Base-by-base conservation (phyloP, 2,113 vertebrate genomes). In the Pelecanus crispus region DNA sequence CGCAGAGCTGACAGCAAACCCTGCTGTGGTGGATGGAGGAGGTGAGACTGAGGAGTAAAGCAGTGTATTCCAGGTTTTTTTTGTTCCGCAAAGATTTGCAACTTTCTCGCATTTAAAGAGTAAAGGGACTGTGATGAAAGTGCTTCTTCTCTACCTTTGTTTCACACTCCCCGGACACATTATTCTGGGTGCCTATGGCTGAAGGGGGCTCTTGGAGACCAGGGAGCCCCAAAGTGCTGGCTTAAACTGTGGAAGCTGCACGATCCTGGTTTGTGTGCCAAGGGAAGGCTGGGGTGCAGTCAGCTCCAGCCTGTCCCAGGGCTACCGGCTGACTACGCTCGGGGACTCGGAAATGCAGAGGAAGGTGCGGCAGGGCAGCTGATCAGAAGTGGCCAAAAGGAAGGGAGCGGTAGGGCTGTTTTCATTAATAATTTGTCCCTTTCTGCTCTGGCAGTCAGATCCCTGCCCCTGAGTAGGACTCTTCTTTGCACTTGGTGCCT, bases 91-190 rank as follows among this genome's bases (percentile, higher is more conserved):
- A 28, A 56, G 47, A 50, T 25, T 52, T 52, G 40, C n/a, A 47
- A 7, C 25, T 40, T 58, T 21, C 80, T 40, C 2, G 13, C 21
- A 24, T 44, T 42, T 49, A n/a, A 70, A 53, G 59, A n/a, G 34
- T 47, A 53, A 61, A 86, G 82, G 53, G 47, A 18, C 18, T 28
- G 45, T 36, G 31, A 17, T 49, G n/a, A 16, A 53, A 17, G n/a
- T 42, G 42, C 6, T 47, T 11, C 24, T 58, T 53, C 40, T 52
- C 29, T 55, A 9, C 49, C 56, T 24, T 49, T 44, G 63, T 32
- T 42, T 49, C 1, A 2, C 1, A 4, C 56, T 84, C 25, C 62
- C 53, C 2, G 2, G 47, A 61, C 17, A 14, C 17, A 0, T 50
- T 44, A 47, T 31, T 36, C 17, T 2, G 5, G 21, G 29, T 11